These are phyloP conservation scores for Aleadryas rufinucha DNA, from an alignment of 2,113 vertebrate species.

Conservation along the genomic window DNA sequence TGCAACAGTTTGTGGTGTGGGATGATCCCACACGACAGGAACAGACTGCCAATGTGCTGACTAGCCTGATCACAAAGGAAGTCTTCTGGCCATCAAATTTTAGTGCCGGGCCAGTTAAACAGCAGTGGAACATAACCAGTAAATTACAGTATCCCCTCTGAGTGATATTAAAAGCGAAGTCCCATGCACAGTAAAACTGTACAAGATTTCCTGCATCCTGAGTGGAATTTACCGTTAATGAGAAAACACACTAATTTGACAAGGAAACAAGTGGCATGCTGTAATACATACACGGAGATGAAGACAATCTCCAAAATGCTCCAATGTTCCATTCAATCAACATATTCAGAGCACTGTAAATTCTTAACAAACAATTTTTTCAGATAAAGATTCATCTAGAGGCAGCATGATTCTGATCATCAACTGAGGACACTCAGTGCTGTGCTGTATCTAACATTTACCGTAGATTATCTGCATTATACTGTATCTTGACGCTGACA, in stretches of 20 bases:
- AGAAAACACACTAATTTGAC: neutral
- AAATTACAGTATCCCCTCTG: neutral
- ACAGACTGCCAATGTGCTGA: neutral
- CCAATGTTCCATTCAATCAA: neutral
- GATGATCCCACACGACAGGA: neutral
- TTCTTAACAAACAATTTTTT: neutral
- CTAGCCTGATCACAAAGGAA: neutral
- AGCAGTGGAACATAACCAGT: neutral
- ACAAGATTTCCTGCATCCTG: neutral
- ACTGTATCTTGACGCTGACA: neutral
- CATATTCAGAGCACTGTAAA: neutral
- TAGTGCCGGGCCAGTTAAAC: neutral
- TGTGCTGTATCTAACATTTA: neutral
- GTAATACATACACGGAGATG: neutral
- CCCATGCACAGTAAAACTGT: neutral
- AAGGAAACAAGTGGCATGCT: neutral
- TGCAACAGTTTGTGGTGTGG: neutral
- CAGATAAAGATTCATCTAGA: neutral
- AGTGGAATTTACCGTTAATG: neutral
- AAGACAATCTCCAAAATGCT: neutral
- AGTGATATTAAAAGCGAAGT: neutral
- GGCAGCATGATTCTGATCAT: neutral
- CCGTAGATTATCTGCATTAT: neutral
- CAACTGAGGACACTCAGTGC: neutral
- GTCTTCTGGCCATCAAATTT: neutral